Base-by-base conservation (phyloP, 2,888 invertebrate genomes). In the Drosophila neonasuta region DNA sequence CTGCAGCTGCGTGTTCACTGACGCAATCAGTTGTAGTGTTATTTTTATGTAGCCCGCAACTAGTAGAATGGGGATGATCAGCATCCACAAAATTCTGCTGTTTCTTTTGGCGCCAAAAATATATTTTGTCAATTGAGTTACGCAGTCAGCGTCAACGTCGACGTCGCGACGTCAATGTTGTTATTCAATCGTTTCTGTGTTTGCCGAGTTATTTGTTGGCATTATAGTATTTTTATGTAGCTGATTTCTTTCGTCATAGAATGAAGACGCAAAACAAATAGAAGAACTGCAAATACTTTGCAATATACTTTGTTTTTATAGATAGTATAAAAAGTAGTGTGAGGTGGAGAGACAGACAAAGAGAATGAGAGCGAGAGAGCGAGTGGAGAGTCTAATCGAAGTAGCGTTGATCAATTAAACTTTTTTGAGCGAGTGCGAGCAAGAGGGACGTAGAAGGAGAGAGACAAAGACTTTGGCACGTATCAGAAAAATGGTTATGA, bases 31-130 rank as follows among this genome's bases (percentile, higher is more conserved):
- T n/a, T 63, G 61, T 49, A 32, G 30, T 17, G 45, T 52, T 66
- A 70, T 76, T 72, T 76, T 61, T 48, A 56, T 44, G 39, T n/a
- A 36, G 36, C 36, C 36, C 24, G 24, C 24, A 32, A 36, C 36
- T 36, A 11, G 62, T 32, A n/a, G 41, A 46, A 50, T 52, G 41
- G 60, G 63, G 49, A 11, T 34, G 10, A 3, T 24, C 10, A 13
- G 29, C 24, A 34, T 36, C 32, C 24, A 49, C 10, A 45, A 48
- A 20, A 73, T 48, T 32, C 3, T 32, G 32, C 6, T 46, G 17
- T 39, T 29, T 46, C 24, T 24, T 81, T 82, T 82, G 85, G 80
- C 82, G 82, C 67, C 62, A 58, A 74, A 63, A 56, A 64, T 48
- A 60, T 59, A 42, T 65, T 64, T 65, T 64, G 62, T 62, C 66